Percentiles rank a stretch among this genome's conserved stretches.
These are phyloP conservation scores for Neodontobutis hainanensis DNA, from an alignment of 2,113 vertebrate genomes.

Conservation along the genomic window DNA sequence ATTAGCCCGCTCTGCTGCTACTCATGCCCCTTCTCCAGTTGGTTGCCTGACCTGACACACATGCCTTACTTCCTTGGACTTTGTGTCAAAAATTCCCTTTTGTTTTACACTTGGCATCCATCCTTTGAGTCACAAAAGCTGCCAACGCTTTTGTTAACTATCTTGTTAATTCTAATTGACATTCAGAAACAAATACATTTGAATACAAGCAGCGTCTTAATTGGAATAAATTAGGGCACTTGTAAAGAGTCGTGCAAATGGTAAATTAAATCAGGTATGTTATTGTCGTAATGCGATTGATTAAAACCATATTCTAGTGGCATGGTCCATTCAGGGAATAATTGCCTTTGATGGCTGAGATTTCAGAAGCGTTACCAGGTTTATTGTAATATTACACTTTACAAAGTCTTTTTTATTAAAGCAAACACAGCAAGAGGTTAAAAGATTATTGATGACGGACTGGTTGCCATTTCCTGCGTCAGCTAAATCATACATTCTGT, in stretches of 20 bases:
- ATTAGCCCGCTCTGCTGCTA: conserved; percentile 38
- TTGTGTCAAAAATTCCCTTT: conserved; percentile 9
- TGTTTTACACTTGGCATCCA: not conserved
- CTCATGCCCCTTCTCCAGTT: conserved; percentile 28
- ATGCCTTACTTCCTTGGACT: conserved; percentile 12
- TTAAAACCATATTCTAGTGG: conserved; percentile 36
- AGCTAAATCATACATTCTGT: not conserved
- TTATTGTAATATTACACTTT: conserved; percentile 14
- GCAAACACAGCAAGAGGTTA: no score
- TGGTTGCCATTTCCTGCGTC: not conserved
- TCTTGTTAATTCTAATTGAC: conserved; percentile 54
- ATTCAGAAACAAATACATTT: conserved; percentile 46
- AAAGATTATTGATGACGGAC: not conserved
- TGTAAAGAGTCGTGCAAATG: conserved; percentile 25
- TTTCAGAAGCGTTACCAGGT: conserved; percentile 29
- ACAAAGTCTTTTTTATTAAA: no score
- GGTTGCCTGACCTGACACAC: conserved; percentile 20
- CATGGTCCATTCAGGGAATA: conserved; percentile 37
- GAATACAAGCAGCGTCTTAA: conserved; percentile 45
- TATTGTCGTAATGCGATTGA: conserved; percentile 53
- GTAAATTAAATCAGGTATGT: conserved; percentile 52
- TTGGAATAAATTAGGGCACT: conserved; percentile 54
- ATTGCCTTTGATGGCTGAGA: conserved; percentile 49
- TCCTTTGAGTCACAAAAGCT: not conserved
- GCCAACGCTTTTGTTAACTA: conserved; percentile 14